phyloP scores from a whole-genome alignment of 2,113 vertebrate genomes.

The Ptilorrhoa leucosticta region DNA sequence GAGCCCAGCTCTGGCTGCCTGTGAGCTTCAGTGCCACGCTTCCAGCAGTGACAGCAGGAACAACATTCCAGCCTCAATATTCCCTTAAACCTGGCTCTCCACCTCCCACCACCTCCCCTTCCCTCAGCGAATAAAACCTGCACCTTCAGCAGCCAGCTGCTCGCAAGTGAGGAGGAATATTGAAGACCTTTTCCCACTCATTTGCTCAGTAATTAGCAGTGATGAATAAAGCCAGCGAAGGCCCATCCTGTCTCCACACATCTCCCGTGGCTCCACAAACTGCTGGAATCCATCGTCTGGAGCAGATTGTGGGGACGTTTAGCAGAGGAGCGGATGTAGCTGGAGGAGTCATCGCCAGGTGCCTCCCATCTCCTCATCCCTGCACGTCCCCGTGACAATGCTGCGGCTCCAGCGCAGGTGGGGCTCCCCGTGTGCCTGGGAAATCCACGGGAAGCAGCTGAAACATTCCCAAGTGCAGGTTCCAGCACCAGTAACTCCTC shows the following conservation, averaged over 20 bases:
- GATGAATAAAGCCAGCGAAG: not conserved
- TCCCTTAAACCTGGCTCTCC: not conserved
- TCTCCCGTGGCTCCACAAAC: not conserved
- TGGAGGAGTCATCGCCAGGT: not conserved
- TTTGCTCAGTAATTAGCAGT: not conserved
- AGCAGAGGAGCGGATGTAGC: not conserved
- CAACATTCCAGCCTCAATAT: not conserved
- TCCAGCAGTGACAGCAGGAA: not conserved
- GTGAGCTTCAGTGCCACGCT: not conserved
- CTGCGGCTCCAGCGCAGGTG: not conserved
- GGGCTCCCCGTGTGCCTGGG: not conserved
- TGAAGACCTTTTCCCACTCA: not conserved
- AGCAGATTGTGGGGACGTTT: not conserved
- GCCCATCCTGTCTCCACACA: not conserved
- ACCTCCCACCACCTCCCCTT: not conserved
- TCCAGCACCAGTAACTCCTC: not conserved
- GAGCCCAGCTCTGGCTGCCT: not conserved
- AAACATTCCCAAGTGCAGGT: not conserved
- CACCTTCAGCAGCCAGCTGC: not conserved
- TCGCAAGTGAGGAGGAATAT: not conserved
- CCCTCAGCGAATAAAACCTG: not conserved
- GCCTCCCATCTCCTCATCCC: not conserved
- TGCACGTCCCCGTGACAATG: not conserved
- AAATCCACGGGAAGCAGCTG: accelerated
- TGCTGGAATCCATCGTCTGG: not conserved